These are phyloP conservation scores for Phanerotoma sp. DNA, from an alignment of 2,888 invertebrate species.

Conservation along the genomic window DNA sequence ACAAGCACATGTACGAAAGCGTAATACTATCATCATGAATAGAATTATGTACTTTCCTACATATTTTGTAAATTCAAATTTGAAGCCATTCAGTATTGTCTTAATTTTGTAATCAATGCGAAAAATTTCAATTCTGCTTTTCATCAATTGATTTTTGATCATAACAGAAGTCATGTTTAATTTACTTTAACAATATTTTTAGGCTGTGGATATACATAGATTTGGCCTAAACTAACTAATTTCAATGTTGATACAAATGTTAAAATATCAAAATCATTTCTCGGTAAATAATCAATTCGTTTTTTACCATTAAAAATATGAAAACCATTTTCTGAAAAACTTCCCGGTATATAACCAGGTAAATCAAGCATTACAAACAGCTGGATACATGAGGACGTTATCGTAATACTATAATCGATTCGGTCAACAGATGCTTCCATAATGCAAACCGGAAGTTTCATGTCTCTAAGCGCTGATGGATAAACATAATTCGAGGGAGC, in stretches of 20 bases:
- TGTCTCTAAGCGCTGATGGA: conserved; percentile 63
- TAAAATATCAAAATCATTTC: conserved; percentile 29
- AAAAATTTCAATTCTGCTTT: no score
- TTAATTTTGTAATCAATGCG: no score
- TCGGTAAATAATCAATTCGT: conserved; percentile 38
- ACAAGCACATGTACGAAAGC: no score
- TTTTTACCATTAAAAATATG: conserved; percentile 51
- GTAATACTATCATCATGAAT: no score
- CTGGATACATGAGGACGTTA: conserved; percentile 55
- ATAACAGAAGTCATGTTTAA: no score
- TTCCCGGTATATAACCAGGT: conserved; percentile 59
- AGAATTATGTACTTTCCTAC: no score
- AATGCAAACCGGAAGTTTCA: conserved; percentile 60
- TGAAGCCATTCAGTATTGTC: no score
- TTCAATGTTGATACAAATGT: conserved; percentile 34
- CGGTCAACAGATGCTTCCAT: conserved; percentile 59
- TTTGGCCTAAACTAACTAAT: conserved; percentile 37
- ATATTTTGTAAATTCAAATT: no score
- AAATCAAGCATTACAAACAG: conserved; percentile 73
- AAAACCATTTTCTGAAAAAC: conserved; percentile 78
- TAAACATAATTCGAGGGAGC: conserved; percentile 71
- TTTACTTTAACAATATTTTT: not conserved
- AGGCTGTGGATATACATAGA: not conserved
- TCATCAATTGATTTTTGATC: no score
- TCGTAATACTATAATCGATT: conserved; percentile 6